phyloP scores from a whole-genome alignment of 2,797 vertebrate genomes.

The Dicrostonyx torquatus region DNA sequence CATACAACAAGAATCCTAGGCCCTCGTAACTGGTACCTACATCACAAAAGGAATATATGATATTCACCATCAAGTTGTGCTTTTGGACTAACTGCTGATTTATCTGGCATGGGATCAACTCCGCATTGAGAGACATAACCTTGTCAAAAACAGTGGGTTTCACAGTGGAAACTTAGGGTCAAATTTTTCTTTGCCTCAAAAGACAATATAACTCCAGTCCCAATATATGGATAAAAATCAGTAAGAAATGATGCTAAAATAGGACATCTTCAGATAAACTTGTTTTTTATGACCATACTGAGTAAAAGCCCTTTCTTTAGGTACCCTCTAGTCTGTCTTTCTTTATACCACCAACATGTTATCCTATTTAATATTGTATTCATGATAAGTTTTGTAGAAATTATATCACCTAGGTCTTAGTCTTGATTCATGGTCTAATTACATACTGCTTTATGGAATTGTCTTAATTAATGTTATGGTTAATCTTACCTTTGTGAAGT shows the following conservation, averaged over 20 bases:
- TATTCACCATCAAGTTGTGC: accelerated
- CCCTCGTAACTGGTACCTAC: neutral
- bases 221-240: neutral
- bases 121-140: neutral
- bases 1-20: neutral
- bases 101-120: neutral
- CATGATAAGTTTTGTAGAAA: slow-evolving; percentile 36
- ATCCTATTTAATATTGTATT: slow-evolving; percentile 19
- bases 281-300: neutral
- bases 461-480: slow-evolving; percentile 49
- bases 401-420: slow-evolving; percentile 50
- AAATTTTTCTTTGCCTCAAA: neutral
- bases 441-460: slow-evolving; percentile 65
- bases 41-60: neutral
- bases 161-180: neutral
- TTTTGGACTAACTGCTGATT: neutral
- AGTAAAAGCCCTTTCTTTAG: neutral
- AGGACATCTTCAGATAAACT: neutral
- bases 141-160: neutral
- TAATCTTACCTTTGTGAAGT: slow-evolving; percentile 61
- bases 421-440: slow-evolving; percentile 73
- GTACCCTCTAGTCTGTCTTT: neutral
- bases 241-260: neutral
- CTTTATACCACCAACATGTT: neutral
- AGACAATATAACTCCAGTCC: neutral